Conservation (phyloP, 2,888 invertebrate genomes). For the Netelia inedita region DNA sequence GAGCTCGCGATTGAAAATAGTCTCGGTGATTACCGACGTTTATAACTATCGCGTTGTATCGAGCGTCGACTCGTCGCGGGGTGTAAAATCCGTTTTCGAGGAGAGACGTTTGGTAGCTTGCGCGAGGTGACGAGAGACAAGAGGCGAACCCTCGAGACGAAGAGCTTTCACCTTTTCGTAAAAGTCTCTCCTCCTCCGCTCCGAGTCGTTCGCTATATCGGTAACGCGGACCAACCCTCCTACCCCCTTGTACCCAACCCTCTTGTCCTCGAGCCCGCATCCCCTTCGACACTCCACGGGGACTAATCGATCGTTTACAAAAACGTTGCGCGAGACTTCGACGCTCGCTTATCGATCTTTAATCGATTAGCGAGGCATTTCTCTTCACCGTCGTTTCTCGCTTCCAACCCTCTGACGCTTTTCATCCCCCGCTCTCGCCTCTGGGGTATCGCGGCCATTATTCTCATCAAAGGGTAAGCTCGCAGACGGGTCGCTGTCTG, state of each 20-base stretch:
- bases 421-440: neutral
- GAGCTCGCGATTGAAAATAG: too few species aligned
- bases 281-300: constrained; percentile 31
- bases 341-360: constrained; percentile 48
- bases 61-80: neutral
- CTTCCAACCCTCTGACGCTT: constrained; percentile 11
- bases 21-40: too few species aligned
- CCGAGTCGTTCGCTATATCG: constrained; percentile 54
- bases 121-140: neutral
- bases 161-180: constrained; percentile 61
- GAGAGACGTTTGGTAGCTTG: neutral
- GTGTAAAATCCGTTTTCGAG: neutral
- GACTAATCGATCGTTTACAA: constrained; percentile 66
- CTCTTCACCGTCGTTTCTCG: constrained; percentile 17
- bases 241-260: neutral
- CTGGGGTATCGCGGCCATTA: constrained; percentile 20
- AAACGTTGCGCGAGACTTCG: constrained; percentile 20
- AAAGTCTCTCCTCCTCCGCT: constrained; percentile 53
- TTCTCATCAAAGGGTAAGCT: constrained; percentile 47
- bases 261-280: neutral
- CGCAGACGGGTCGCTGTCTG: constrained; percentile 22
- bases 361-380: constrained; percentile 57
- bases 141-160: constrained; percentile 8
- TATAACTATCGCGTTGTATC: neutral
- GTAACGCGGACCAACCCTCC: neutral